Evolutionary conservation across 2,797 vertebrate species (phyloP).

Genomic region (Kryptopterus vitreolus): DNA sequence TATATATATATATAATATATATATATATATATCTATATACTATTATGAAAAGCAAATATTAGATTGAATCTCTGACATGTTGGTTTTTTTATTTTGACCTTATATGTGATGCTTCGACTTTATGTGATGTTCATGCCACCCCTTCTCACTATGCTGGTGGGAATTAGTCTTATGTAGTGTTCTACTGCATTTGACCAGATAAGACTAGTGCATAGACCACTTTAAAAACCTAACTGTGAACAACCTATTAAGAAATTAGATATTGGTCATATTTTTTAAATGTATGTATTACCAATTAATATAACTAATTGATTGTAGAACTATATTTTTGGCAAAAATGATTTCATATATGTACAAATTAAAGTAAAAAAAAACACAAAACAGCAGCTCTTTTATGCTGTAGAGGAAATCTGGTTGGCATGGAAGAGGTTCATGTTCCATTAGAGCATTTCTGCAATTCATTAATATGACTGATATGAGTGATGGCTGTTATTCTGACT

Average conservation of each 20-base stretch:
- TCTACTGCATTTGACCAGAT: background rate
- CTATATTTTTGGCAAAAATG: background rate
- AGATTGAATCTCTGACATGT: background rate
- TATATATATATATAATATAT: too few species aligned
- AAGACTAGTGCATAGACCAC: background rate
- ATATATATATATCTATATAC: too few species aligned
- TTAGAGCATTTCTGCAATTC: background rate
- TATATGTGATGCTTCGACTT: slow-evolving; percentile 6
- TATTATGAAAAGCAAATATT: slow-evolving; percentile 8
- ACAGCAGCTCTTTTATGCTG: background rate
- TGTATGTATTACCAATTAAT: too few species aligned
- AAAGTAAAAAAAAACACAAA: background rate
- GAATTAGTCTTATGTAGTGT: background rate
- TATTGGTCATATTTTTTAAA: background rate
- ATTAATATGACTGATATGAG: too few species aligned
- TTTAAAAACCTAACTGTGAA: background rate
- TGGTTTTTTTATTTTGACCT: background rate
- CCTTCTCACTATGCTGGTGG: background rate
- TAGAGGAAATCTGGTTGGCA: background rate
- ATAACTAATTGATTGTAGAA: too few species aligned
- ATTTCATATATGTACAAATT: background rate
- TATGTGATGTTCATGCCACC: background rate
- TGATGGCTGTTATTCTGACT: too few species aligned
- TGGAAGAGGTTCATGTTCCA: background rate
- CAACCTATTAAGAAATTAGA: background rate